phyloP scores from a whole-genome alignment of 2,797 vertebrate species.

The Leptoclinus maculatus region DNA sequence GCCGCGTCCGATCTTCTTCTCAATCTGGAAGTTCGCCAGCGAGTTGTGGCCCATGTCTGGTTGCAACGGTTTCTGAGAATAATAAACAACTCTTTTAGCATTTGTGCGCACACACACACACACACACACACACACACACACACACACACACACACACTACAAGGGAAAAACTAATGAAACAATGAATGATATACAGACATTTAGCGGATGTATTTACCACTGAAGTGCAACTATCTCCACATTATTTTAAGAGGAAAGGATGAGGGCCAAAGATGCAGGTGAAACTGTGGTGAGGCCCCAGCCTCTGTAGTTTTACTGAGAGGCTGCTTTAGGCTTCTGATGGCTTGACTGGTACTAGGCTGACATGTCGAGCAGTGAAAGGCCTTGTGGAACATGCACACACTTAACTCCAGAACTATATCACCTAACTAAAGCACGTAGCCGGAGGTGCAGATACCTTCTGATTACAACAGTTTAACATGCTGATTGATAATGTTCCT shows the following conservation, averaged over 20 bases:
- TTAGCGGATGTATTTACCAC: background rate
- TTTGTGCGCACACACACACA: background rate
- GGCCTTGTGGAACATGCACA: constrained; percentile 25
- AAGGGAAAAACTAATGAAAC: background rate
- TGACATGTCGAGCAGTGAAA: constrained; percentile 41
- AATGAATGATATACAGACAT: constrained; percentile 9
- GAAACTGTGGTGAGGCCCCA: constrained; percentile 29
- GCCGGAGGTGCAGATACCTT: background rate
- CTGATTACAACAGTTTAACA: too few relatives aligned
- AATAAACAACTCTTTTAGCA: constrained; percentile 11
- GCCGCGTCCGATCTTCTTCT: constrained; percentile 97
- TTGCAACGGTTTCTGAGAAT: constrained; percentile 90
- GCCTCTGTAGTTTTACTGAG: constrained; percentile 45
- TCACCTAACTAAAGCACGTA: background rate
- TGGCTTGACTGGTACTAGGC: constrained; percentile 46
- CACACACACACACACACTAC: too few relatives aligned
- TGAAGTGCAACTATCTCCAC: constrained; percentile 19
- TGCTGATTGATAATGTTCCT: too few relatives aligned
- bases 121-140: background rate
- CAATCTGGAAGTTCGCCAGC: constrained; percentile 94
- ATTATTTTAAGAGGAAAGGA: constrained; percentile 14
- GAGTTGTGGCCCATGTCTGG: constrained; percentile 96
- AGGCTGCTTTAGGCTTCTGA: constrained; percentile 42
- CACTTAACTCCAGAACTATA: constrained; percentile 21
- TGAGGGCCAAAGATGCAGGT: constrained; percentile 31